phyloP scores from a whole-genome alignment of 1,140 invertebrate species.

The Conopomorpha cramerella region DNA sequence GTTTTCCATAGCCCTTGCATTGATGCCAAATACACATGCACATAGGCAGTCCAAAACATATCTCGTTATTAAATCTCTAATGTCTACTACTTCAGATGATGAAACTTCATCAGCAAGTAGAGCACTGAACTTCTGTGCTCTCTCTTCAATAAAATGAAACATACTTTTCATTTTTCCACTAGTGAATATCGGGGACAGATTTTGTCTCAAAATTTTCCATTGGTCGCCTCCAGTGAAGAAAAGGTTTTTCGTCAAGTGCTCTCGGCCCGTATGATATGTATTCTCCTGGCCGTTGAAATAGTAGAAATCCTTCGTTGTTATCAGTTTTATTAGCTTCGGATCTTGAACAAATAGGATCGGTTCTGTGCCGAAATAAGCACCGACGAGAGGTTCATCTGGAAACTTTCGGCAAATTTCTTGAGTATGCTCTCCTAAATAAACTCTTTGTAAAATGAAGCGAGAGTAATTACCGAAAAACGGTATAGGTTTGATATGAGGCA shows the following conservation, averaged over 20 bases:
- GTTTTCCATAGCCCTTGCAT: constrained; percentile 41
- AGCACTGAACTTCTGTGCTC: constrained; percentile 6
- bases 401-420: constrained; percentile 13
- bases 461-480: constrained; percentile 19
- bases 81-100: constrained; percentile 14
- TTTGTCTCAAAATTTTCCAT: constrained; percentile 41
- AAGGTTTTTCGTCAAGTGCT: constrained; percentile 19
- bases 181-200: constrained; percentile 45
- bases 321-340: constrained; percentile 4
- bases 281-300: constrained; percentile 29
- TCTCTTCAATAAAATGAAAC: constrained; percentile 13
- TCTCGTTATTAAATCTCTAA: constrained; percentile 48
- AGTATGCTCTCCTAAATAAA: constrained; percentile 5
- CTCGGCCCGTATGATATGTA: constrained; percentile 6
- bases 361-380: constrained; percentile 18
- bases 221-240: constrained; percentile 23
- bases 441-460: constrained; percentile 5
- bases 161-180: constrained; percentile 44
- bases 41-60: constrained; percentile 63
- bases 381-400: constrained; percentile 14
- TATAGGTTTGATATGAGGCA: constrained; percentile 15
- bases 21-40: constrained; percentile 57
- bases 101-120: constrained; percentile 2
- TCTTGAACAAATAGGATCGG: constrained; percentile 35
- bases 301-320: constrained; percentile 56